Percentiles rank a stretch among this genome's conserved stretches.
Conservation (phyloP, 2,113 vertebrate species). For the Crotalus tigris region DNA sequence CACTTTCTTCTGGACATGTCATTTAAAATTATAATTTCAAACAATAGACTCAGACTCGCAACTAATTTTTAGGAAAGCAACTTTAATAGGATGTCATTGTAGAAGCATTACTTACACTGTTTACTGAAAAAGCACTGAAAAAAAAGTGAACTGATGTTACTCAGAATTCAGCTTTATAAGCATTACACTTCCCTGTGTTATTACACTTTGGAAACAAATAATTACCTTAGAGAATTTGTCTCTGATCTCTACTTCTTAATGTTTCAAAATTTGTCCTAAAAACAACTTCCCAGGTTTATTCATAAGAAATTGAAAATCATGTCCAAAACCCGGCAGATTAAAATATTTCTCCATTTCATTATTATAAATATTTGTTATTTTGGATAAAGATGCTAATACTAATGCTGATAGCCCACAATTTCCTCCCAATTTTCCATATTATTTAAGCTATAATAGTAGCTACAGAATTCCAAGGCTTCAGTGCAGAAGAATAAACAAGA, state of each 20-base stretch:
- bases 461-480: background rate
- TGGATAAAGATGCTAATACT: background rate
- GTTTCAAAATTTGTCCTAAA: background rate
- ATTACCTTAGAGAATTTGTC: background rate
- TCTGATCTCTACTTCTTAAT: background rate
- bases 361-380: background rate
- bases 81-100: background rate
- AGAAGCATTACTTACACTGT: background rate
- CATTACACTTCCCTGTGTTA: background rate
- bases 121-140: background rate
- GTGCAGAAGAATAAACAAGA: background rate
- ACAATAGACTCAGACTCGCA: background rate
- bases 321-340: background rate
- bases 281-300: background rate
- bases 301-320: background rate
- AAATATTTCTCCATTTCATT: background rate
- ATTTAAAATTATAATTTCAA: background rate
- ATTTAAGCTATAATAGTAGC: background rate
- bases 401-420: background rate
- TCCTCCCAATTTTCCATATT: background rate
- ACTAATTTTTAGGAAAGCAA: background rate
- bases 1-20: background rate
- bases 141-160: background rate
- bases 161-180: background rate
- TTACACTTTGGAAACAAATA: background rate